Conservation (phyloP, 2,888 invertebrate genomes). For the Melieria omissa region DNA sequence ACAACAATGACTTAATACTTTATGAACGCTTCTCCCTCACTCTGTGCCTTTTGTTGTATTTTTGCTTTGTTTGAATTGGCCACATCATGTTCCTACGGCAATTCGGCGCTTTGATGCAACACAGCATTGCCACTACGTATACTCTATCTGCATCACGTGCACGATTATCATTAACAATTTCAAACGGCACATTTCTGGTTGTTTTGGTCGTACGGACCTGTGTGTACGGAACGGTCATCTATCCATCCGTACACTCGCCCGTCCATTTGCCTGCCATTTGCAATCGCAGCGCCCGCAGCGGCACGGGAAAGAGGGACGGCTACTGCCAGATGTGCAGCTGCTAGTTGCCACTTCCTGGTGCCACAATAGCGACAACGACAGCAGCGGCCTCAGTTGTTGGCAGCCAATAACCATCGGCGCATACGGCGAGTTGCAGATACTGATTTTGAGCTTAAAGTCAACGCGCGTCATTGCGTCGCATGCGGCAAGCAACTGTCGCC, state of each 20-base stretch:
- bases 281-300: constrained; percentile 1
- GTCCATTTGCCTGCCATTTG: constrained; percentile 33
- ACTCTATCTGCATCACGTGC: constrained; percentile 44
- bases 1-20: too few relatives aligned
- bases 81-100: neutral
- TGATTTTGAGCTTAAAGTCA: constrained; percentile 8
- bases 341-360: neutral
- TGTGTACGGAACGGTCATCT: neutral
- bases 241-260: neutral
- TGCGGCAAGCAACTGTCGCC: constrained; percentile 10
- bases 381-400: constrained; percentile 9
- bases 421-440: neutral
- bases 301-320: neutral
- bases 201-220: neutral
- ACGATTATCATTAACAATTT: constrained; percentile 57
- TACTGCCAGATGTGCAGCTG: neutral
- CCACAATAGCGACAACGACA: neutral
- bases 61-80: neutral
- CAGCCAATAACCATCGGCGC: neutral
- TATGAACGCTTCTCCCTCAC: too few relatives aligned
- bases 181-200: constrained; percentile 34
- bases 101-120: neutral
- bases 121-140: neutral
- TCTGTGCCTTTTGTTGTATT: too few relatives aligned
- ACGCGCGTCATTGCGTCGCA: constrained; percentile 25